Evolutionary conservation across 2,888 invertebrate genomes (phyloP).

Genomic region (Rapana venosa): DNA sequence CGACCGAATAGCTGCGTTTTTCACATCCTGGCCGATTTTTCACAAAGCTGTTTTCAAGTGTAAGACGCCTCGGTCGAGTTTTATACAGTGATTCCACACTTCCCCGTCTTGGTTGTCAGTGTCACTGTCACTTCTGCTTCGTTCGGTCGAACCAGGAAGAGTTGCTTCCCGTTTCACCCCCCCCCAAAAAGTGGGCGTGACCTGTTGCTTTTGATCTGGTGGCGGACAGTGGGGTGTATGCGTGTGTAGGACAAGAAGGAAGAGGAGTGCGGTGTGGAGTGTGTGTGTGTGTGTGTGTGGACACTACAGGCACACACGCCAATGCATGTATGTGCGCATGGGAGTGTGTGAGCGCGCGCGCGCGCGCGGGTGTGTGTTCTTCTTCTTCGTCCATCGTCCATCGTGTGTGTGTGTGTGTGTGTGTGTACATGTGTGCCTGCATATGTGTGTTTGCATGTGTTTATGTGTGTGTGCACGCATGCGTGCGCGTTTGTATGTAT

Average conservation of each 20-base stretch:
- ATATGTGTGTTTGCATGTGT: not conserved
- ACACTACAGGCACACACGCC: no score
- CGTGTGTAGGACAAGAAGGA: no score
- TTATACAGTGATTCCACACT: not conserved
- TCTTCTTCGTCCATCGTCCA: no score
- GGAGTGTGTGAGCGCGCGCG: no score
- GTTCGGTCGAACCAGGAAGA: not conserved
- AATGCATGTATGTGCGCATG: no score
- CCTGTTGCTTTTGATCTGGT: not conserved
- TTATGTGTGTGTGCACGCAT: not conserved
- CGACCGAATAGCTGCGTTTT: not conserved
- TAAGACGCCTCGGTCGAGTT: no score
- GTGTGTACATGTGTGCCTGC: not conserved
- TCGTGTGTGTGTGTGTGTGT: not conserved
- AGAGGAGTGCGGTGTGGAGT: no score
- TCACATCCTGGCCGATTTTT: not conserved
- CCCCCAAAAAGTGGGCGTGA: not conserved
- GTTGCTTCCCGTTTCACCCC: constrained; percentile 30
- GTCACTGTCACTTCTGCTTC: not conserved
- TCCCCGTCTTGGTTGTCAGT: constrained; percentile 29
- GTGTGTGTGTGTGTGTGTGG: no score
- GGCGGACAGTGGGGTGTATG: no score
- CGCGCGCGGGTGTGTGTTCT: not conserved
- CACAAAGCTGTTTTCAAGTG: not conserved
- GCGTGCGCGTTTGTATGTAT: not conserved